Conservation (phyloP, 2,888 invertebrate genomes). For the Athripsodes cinereus region DNA sequence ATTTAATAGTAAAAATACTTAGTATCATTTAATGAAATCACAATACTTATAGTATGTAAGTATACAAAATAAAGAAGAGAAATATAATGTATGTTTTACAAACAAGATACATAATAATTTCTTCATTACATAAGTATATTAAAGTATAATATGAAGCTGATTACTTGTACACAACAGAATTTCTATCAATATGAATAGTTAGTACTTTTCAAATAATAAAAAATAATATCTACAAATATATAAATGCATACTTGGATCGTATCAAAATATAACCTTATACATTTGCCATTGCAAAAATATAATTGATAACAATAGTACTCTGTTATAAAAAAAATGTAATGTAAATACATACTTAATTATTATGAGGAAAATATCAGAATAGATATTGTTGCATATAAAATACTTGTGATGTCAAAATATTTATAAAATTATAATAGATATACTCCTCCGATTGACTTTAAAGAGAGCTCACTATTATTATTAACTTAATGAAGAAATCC, state of each 20-base stretch:
- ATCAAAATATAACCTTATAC: not conserved
- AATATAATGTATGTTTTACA: not conserved
- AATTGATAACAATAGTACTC: not conserved
- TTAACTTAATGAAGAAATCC: too few relatives aligned
- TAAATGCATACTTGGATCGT: not conserved
- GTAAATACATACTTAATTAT: too few relatives aligned
- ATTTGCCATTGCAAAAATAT: not conserved
- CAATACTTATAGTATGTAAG: not conserved
- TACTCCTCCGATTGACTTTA: too few relatives aligned
- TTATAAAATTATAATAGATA: too few relatives aligned
- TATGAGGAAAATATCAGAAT: too few relatives aligned
- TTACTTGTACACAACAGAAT: too few relatives aligned
- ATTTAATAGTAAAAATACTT: not conserved
- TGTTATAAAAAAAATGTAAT: not conserved
- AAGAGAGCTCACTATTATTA: too few relatives aligned
- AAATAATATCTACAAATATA: not conserved
- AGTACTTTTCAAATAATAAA: not conserved
- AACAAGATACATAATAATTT: not conserved
- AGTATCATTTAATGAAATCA: conserved; percentile 1
- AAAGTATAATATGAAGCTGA: too few relatives aligned
- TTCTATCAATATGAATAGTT: too few relatives aligned
- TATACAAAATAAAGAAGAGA: not conserved
- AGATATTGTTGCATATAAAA: too few relatives aligned
- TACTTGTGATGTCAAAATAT: too few relatives aligned
- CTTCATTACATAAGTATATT: not conserved